phyloP scores from a whole-genome alignment of 2,113 vertebrate genomes.

The Xenopus borealis region DNA sequence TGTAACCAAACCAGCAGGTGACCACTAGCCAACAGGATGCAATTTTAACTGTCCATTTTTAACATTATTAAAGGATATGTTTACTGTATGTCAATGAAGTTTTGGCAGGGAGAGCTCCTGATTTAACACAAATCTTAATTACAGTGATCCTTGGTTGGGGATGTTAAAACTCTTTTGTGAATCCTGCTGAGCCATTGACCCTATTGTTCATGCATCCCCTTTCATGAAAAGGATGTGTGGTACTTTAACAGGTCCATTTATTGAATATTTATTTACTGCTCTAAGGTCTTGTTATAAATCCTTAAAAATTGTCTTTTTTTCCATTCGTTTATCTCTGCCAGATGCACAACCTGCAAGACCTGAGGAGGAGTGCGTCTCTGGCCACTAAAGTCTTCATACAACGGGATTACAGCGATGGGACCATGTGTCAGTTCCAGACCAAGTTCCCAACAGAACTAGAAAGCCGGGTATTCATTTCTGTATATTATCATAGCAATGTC shows the following conservation, averaged over 20 bases:
- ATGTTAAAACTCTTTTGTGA: background rate
- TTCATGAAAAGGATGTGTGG: background rate
- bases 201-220: background rate
- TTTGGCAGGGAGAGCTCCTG: background rate
- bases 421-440: constrained; percentile 92
- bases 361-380: constrained; percentile 88
- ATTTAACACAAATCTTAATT: background rate
- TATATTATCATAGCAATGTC: background rate
- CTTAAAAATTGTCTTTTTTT: background rate
- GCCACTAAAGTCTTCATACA: constrained; percentile 97
- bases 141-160: background rate
- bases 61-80: constrained; percentile 10
- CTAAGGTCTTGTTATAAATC: background rate
- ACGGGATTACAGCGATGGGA: constrained; percentile 94
- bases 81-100: background rate
- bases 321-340: constrained; percentile 45
- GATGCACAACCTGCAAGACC: constrained; percentile 96
- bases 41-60: constrained; percentile 17
- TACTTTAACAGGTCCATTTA: background rate
- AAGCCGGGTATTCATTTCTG: constrained; percentile 76
- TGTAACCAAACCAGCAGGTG: background rate
- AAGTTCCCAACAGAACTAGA: constrained; percentile 95
- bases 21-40: constrained; percentile 4
- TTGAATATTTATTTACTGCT: background rate
- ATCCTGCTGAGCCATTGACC: constrained; percentile 14